Percentiles rank a stretch among this genome's conserved stretches.
phyloP scores from a whole-genome alignment of 2,888 invertebrate genomes.

The Cistogaster globosa region DNA sequence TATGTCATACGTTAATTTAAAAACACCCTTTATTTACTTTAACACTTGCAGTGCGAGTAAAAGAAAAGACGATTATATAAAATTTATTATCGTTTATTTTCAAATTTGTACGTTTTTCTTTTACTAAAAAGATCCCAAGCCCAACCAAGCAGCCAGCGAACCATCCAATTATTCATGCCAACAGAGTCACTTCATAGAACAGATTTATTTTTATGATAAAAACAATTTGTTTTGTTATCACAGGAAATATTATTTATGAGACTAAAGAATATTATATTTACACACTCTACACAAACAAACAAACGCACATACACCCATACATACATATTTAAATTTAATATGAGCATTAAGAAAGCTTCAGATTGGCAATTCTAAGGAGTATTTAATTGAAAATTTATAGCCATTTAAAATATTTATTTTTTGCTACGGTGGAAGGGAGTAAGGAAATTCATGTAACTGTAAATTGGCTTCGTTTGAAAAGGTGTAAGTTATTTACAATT shows the following conservation, averaged over 20 bases:
- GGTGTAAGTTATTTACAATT: conserved; percentile 40
- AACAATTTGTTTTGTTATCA: conserved; percentile 65
- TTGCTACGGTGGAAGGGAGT: neutral
- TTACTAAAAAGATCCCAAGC: neutral
- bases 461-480: conserved; percentile 13
- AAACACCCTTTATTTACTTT: conserved; percentile 3
- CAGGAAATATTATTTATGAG: conserved; percentile 68
- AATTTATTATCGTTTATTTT: conserved; percentile 38
- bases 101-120: conserved; percentile 23
- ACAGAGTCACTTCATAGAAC: conserved; percentile 49
- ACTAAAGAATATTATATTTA: neutral
- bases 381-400: conserved; percentile 54
- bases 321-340: neutral
- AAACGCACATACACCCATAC: neutral
- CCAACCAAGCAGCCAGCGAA: neutral
- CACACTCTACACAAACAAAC: neutral
- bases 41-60: conserved; percentile 50
- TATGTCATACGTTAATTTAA: too few relatives aligned
- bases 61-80: neutral
- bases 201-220: conserved; percentile 62
- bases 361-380: conserved; percentile 34
- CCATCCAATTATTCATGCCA: conserved; percentile 15
- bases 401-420: conserved; percentile 5
- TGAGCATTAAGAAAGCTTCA: conserved; percentile 4
- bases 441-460: conserved; percentile 19